Conservation (phyloP, 2,113 vertebrate species). For the Oreotrochilus melanogaster region DNA sequence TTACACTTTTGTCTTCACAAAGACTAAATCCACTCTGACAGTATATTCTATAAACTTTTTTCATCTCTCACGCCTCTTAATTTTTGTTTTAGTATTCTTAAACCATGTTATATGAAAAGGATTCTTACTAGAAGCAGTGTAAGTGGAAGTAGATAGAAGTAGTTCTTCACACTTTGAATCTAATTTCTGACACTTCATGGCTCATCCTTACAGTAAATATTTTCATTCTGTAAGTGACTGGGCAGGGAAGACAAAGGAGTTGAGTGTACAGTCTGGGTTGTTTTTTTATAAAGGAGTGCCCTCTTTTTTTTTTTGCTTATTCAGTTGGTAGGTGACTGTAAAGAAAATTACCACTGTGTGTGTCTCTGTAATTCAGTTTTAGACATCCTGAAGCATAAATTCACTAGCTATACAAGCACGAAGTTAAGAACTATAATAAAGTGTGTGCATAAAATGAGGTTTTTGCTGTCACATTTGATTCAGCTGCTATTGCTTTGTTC, state of each 20-base stretch:
- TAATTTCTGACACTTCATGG: neutral
- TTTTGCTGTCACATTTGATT: conserved; percentile 53
- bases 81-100: neutral
- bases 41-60: neutral
- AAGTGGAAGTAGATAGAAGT: neutral
- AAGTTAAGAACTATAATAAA: conserved; percentile 60
- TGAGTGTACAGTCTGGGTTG: neutral
- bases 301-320: neutral
- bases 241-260: neutral
- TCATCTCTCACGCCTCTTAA: neutral
- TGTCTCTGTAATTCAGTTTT: conserved; percentile 11
- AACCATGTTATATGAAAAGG: neutral
- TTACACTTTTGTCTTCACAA: neutral
- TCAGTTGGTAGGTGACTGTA: neutral
- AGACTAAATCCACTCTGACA: neutral
- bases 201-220: neutral
- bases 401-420: neutral
- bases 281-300: neutral
- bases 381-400: conserved; percentile 34
- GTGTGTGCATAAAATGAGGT: neutral
- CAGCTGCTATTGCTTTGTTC: conserved; percentile 16
- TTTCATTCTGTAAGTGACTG: neutral
- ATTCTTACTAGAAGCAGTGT: neutral
- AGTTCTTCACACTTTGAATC: neutral
- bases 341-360: neutral